These are phyloP conservation scores for Benthosema pterotum DNA, from an alignment of 2,797 vertebrate species.

Conservation along the genomic window DNA sequence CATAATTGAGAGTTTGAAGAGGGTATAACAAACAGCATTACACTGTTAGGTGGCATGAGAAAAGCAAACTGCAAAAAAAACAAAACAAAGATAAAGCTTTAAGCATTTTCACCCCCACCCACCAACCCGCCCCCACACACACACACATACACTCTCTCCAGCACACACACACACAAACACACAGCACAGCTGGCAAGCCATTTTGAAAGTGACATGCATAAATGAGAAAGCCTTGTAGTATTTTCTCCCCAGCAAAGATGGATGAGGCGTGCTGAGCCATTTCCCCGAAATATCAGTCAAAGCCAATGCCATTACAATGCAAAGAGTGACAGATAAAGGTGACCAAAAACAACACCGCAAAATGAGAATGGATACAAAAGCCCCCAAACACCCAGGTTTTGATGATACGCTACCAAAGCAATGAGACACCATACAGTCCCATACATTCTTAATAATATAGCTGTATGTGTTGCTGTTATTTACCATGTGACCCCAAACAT, in stretches of 20 bases:
- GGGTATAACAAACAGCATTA: conserved; percentile 17
- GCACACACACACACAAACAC: not conserved
- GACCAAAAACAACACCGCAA: not conserved
- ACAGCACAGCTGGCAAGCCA: not conserved
- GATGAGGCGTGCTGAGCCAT: conserved; percentile 1
- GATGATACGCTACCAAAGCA: not conserved
- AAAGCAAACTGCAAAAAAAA: conserved; percentile 15
- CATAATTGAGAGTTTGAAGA: conserved; percentile 24
- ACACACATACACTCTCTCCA: not conserved
- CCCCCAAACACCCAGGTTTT: not conserved
- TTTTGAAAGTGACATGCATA: not conserved
- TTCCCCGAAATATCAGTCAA: conserved; percentile 1
- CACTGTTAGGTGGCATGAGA: conserved; percentile 10
- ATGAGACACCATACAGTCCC: not conserved
- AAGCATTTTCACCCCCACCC: not conserved
- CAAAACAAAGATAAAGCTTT: conserved; percentile 15
- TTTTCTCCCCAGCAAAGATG: not conserved
- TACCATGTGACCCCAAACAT: conserved; percentile 17
- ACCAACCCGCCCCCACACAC: not conserved
- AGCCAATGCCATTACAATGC: not conserved
- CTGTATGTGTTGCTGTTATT: not conserved
- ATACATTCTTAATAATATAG: not conserved
- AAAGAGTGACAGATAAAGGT: not conserved
- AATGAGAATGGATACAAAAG: not conserved
- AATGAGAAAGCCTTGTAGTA: not conserved